A percentile compares a stretch with the other conserved stretches of the same genome.
These are phyloP conservation scores for Pseudopodoces humilis DNA, from an alignment of 2,113 vertebrate species.

Conservation along the genomic window DNA sequence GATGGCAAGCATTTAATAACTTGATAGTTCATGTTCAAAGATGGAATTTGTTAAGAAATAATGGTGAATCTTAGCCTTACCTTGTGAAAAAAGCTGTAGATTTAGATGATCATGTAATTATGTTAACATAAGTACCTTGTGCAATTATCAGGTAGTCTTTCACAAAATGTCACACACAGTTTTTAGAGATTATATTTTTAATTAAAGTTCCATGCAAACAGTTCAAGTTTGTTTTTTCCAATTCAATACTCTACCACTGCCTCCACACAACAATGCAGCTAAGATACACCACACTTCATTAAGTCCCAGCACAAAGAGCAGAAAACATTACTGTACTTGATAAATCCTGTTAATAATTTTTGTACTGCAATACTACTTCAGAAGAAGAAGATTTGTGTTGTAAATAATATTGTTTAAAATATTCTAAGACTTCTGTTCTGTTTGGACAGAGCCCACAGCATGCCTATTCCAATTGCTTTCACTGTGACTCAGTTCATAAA, in stretches of 20 bases:
- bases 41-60: neutral
- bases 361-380: neutral
- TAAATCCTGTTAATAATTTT: neutral
- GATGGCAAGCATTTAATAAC: accelerated
- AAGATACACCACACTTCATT: neutral
- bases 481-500: neutral
- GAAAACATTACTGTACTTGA: neutral
- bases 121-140: neutral
- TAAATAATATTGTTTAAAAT: neutral
- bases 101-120: neutral
- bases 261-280: neutral
- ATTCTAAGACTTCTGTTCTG: neutral
- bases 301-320: neutral
- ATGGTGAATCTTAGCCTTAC: neutral
- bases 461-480: neutral
- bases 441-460: neutral
- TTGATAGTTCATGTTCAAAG: neutral
- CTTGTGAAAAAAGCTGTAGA: neutral
- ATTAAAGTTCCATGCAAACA: neutral
- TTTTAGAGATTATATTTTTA: neutral
- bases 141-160: neutral
- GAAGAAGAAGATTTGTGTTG: neutral
- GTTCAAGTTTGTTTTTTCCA: neutral
- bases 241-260: neutral
- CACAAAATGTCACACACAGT: neutral